These are phyloP conservation scores for Eucriotettix oculatus DNA, from an alignment of 2,888 invertebrate species.

Conservation along the genomic window DNA sequence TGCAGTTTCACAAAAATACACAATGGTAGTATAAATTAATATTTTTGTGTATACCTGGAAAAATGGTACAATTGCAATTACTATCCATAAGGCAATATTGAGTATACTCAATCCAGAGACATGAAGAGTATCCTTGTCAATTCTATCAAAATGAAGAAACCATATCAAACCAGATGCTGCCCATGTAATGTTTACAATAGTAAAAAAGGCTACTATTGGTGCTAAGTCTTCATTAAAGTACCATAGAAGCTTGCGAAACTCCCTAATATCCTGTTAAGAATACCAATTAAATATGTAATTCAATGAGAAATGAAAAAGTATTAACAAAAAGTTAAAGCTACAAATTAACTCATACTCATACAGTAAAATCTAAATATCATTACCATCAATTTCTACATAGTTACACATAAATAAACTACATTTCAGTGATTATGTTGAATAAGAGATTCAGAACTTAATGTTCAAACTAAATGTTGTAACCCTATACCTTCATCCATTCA, in stretches of 20 bases:
- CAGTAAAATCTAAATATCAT: no score
- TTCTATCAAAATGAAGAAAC: slow-evolving; percentile 42
- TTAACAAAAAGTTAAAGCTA: no score
- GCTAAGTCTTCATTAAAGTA: slow-evolving; percentile 62
- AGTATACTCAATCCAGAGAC: slow-evolving; percentile 39
- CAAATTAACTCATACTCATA: no score
- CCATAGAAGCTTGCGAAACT: slow-evolving; percentile 57
- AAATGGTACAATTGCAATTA: slow-evolving; percentile 48
- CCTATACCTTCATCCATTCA: slow-evolving; percentile 58
- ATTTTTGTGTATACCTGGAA: slow-evolving; percentile 45
- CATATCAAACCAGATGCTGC: slow-evolving; percentile 51
- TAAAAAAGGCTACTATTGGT: slow-evolving; percentile 59
- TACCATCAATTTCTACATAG: no score
- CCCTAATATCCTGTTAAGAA: slow-evolving; percentile 48
- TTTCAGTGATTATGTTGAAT: no score
- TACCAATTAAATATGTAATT: no score
- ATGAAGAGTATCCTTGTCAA: slow-evolving; percentile 39
- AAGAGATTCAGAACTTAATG: no score
- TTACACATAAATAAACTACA: no score
- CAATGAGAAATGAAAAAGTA: no score
- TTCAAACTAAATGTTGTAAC: no score
- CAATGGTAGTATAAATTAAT: neutral
- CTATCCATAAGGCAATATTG: slow-evolving; percentile 45
- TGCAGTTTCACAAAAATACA: no score
- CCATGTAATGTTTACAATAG: slow-evolving; percentile 57